phyloP scores from a whole-genome alignment of 2,888 invertebrate genomes.

The Scaptomyza cyrtandrae region DNA sequence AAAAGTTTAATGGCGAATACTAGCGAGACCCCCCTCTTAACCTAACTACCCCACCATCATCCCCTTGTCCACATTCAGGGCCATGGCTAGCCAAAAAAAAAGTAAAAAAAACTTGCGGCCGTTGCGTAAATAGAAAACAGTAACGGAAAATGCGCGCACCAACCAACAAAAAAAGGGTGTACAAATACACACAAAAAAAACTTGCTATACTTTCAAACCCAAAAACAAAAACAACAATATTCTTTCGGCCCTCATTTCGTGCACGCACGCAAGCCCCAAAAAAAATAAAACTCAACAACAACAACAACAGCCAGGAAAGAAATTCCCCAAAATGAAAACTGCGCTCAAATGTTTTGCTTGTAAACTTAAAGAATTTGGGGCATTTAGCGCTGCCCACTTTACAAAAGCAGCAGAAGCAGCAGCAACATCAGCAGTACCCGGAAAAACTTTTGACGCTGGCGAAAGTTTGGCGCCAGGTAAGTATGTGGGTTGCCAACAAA shows the following conservation, averaged over 20 bases:
- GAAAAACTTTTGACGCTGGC: slow-evolving; percentile 52
- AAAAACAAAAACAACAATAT: slow-evolving; percentile 9
- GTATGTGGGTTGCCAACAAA: slow-evolving; percentile 41
- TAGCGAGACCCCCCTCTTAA: slow-evolving; percentile 56
- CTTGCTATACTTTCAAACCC: slow-evolving; percentile 51
- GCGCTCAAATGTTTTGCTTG: slow-evolving; percentile 77
- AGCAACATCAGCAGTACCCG: slow-evolving; percentile 10
- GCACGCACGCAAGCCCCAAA: slow-evolving; percentile 67
- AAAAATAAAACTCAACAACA: slow-evolving; percentile 23
- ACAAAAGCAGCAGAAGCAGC: slow-evolving; percentile 27
- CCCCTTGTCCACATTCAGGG: neutral
- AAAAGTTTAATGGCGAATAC: slow-evolving; percentile 82
- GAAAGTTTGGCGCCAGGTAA: slow-evolving; percentile 56
- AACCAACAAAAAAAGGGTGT: slow-evolving; percentile 69
- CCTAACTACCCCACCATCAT: neutral
- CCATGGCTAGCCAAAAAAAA: slow-evolving; percentile 27
- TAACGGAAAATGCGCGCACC: slow-evolving; percentile 14
- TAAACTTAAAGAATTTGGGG: slow-evolving; percentile 81
- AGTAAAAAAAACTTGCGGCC: slow-evolving; percentile 62
- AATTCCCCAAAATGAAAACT: slow-evolving; percentile 46
- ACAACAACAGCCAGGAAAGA: neutral
- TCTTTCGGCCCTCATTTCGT: slow-evolving; percentile 61
- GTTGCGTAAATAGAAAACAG: slow-evolving; percentile 73
- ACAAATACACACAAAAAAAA: slow-evolving; percentile 60
- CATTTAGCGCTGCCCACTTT: slow-evolving; percentile 72